These are phyloP conservation scores for Ophioderma brevispina DNA, from an alignment of 35 echinoderm and acorn worm species.

Conservation along the genomic window DNA sequence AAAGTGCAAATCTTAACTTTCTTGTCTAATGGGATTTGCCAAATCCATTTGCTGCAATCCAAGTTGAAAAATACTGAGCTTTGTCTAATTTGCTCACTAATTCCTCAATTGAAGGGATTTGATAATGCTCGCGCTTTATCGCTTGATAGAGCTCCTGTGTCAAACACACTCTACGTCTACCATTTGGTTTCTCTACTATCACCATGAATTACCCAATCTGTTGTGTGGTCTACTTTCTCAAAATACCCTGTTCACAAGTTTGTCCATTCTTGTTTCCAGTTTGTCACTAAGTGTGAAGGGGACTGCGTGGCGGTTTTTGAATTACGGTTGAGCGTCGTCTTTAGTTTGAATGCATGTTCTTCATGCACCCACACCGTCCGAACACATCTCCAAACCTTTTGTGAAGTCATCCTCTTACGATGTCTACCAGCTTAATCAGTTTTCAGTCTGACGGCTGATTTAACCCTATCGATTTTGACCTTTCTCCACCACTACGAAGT, in stretches of 20 bases:
- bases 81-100: not conserved
- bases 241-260: not conserved
- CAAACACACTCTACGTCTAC: slow-evolving; percentile 58
- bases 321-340: slow-evolving; percentile 17
- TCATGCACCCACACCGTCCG: not conserved
- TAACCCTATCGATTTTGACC: not conserved
- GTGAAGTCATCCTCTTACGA: not conserved
- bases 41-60: slow-evolving; percentile 51
- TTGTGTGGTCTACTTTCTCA: slow-evolving; percentile 20
- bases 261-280: slow-evolving; percentile 15
- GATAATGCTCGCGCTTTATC: slow-evolving; percentile 72
- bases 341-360: not conserved
- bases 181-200: slow-evolving; percentile 52
- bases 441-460: not conserved
- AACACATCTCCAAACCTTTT: not conserved
- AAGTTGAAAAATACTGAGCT: slow-evolving; percentile 50
- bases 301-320: slow-evolving; percentile 7
- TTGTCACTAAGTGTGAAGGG: not conserved
- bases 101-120: slow-evolving; percentile 23
- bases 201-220: slow-evolving; percentile 69
- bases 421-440: not conserved
- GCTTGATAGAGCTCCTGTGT: slow-evolving; percentile 65
- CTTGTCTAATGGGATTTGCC: slow-evolving; percentile 34
- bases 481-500: not conserved
- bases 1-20: slow-evolving; percentile 28